Percentiles rank a stretch among this genome's conserved stretches.
These are phyloP conservation scores for Apoda limacodes DNA, from an alignment of 2,888 invertebrate species.

Conservation along the genomic window DNA sequence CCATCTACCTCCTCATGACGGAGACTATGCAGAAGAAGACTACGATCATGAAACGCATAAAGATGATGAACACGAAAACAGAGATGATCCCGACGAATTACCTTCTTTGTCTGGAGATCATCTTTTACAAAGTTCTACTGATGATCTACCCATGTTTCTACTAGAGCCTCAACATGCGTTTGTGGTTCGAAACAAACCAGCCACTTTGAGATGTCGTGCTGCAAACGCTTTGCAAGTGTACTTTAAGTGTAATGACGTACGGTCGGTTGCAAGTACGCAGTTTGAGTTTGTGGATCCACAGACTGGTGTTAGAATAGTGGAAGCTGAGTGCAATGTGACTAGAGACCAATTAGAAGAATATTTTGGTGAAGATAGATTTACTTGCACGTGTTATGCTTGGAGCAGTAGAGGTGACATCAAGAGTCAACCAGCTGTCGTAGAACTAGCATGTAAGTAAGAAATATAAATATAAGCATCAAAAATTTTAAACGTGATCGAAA, in stretches of 20 bases:
- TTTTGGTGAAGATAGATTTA: constrained; percentile 89
- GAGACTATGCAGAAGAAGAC: constrained; percentile 61
- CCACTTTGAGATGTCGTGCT: constrained; percentile 89
- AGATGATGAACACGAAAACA: constrained; percentile 56
- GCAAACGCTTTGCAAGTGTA: constrained; percentile 89
- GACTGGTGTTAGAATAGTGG: constrained; percentile 87
- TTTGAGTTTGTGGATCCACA: constrained; percentile 92
- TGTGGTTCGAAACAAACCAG: constrained; percentile 92
- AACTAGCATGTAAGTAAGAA: constrained; percentile 98
- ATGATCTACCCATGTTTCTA: constrained; percentile 86
- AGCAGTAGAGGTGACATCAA: constrained; percentile 86
- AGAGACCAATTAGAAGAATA: constrained; percentile 94
- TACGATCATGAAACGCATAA: constrained; percentile 58
- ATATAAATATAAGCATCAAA: too few species aligned
- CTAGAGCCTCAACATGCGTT: constrained; percentile 89
- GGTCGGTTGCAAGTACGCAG: constrained; percentile 75
- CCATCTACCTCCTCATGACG: constrained; percentile 43
- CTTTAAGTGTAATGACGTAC: constrained; percentile 91
- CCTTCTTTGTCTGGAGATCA: constrained; percentile 60
- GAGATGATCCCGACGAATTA: constrained; percentile 61
- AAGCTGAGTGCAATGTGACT: constrained; percentile 88
- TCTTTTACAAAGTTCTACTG: constrained; percentile 68
- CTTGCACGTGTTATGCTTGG: constrained; percentile 96
- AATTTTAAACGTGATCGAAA: too few species aligned
- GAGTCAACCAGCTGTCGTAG: constrained; percentile 89